phyloP scores from a whole-genome alignment of 53 echinoderm and acorn worm genomes.

The Apostichopus leukothele region DNA sequence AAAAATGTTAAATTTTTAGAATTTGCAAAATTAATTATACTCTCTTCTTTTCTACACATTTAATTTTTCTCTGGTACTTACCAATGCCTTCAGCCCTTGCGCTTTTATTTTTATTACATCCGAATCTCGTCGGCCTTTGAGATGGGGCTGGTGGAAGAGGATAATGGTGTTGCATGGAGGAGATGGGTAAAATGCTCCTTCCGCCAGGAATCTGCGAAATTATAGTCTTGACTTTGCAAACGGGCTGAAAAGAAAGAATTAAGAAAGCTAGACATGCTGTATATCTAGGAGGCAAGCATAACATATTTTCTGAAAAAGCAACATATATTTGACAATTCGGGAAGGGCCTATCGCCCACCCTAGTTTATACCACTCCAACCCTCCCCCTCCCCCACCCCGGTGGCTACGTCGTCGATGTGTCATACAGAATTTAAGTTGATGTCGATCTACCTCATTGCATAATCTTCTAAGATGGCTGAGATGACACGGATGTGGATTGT shows the following conservation, averaged over 20 bases:
- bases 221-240: slow-evolving; percentile 80
- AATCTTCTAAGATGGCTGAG: slow-evolving; percentile 71
- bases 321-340: no score
- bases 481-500: slow-evolving; percentile 88
- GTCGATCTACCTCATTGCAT: slow-evolving; percentile 67
- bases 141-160: slow-evolving; percentile 47
- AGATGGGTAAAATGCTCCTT: background rate
- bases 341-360: no score
- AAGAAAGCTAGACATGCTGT: background rate
- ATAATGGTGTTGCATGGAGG: slow-evolving; percentile 81
- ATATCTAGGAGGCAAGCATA: no score
- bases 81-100: slow-evolving; percentile 75
- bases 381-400: no score
- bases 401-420: background rate
- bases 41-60: background rate
- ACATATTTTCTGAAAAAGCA: no score
- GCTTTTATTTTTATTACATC: slow-evolving; percentile 77
- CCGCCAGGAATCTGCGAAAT: slow-evolving; percentile 37
- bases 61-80: background rate
- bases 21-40: no score
- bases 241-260: slow-evolving; percentile 59
- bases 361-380: no score
- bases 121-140: slow-evolving; percentile 66
- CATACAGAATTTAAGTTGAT: no score
- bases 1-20: no score